Percentiles rank a stretch among this genome's conserved stretches.
Evolutionary conservation across 2,888 invertebrate genomes (phyloP).

Genomic region (Drosophila subsilvestris): DNA sequence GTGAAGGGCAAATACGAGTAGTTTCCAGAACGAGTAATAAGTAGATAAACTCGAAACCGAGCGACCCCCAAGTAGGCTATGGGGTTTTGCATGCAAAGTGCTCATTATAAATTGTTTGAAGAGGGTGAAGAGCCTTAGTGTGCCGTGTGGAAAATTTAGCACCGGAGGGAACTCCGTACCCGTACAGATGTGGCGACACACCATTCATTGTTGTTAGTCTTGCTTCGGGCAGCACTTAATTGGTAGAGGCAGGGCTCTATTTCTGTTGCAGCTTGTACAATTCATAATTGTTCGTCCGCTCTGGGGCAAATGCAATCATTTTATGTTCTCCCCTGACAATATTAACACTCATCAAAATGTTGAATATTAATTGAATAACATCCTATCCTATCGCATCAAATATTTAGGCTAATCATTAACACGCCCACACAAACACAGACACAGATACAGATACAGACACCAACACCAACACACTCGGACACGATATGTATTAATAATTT

Average conservation of each 20-base stretch:
- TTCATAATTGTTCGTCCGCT: neutral
- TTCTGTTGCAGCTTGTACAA: neutral
- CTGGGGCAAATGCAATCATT: neutral
- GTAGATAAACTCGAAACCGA: neutral
- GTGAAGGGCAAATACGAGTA: constrained; percentile 2
- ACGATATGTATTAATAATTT: constrained; percentile 13
- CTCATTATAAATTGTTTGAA: constrained; percentile 53
- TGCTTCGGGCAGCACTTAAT: neutral
- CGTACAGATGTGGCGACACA: neutral
- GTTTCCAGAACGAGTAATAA: constrained; percentile 5
- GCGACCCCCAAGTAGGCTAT: constrained; percentile 16
- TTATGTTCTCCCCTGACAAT: neutral
- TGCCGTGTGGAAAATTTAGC: constrained; percentile 3
- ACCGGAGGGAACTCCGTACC: neutral
- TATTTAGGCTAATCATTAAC: constrained; percentile 34
- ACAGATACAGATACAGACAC: neutral
- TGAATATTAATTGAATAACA: constrained; percentile 2
- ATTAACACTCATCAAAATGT: neutral
- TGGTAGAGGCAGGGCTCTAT: neutral
- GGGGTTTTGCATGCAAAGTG: constrained; percentile 69
- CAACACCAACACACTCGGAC: neutral
- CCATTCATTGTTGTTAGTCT: neutral
- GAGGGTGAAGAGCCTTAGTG: constrained; percentile 13
- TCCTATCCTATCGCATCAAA: neutral
- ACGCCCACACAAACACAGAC: neutral